Base-by-base conservation (phyloP, 2,113 vertebrate genomes). In the Poicephalus gulielmi region DNA sequence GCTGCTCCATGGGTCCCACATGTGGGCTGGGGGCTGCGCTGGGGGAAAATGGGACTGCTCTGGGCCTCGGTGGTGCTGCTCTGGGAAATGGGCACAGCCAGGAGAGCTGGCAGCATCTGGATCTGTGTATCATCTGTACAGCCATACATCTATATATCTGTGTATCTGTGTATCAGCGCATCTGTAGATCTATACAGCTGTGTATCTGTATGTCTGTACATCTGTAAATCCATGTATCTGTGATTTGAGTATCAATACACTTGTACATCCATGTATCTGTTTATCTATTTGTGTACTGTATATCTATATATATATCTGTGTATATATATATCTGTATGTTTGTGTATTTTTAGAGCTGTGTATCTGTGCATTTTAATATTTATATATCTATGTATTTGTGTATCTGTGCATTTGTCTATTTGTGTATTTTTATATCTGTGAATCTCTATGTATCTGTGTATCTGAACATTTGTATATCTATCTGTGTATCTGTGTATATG, bases 11-110 rank as follows among this genome's bases (percentile, higher is more conserved):
- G 59, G n/a, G 46, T 73, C 27, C 47, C 71, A 27, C 8, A 2
- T 19, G 10, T 49, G 74, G 59, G 57, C 18, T 15, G 37, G 31
- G 39, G 52, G 4, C 1, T 20, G 55, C 11, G 68, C 2, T 27
- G 39, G 24, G 39, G 49, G 10, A 11, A 13, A 2, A 35, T 24
- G 10, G 23, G 18, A 15, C n/a, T 47, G 66, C 41, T 2, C 23
- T 3, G 1, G 28, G 8, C 66, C 44, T 41, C 8, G 8, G 46
- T 0, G 67, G 28, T 16, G 44, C 30, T 16, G 15, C 8, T 39
- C 4, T 0, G 28, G 59, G 4, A 77, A 30, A 33, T 1, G 49
- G 43, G 53, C 0, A 4, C 35, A 25, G 44, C 9, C 23, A 1
- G 44, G 44, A 85, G 47, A 13, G 3, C 62, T 2, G 53, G 53